phyloP scores from a whole-genome alignment of 2,113 vertebrate genomes.

The Uropsilus gracilis region DNA sequence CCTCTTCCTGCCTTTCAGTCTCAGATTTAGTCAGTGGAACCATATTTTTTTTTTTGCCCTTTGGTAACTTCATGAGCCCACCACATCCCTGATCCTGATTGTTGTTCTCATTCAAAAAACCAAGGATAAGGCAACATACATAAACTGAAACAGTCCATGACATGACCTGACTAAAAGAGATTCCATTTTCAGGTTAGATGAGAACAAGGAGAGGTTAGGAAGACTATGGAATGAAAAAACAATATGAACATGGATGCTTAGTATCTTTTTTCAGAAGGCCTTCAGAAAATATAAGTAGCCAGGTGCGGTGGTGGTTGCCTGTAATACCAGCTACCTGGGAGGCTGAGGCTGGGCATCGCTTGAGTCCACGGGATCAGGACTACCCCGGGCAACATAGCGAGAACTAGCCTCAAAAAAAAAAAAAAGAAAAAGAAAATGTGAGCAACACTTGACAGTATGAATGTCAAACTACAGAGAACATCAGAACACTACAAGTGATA shows the following conservation, averaged over 20 bases:
- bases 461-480: constrained; percentile 32
- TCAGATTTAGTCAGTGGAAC: not conserved
- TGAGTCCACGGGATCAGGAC: no score
- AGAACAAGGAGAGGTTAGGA: not conserved
- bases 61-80: not conserved
- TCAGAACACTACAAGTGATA: constrained; percentile 24
- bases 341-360: no score
- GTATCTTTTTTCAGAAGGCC: not conserved
- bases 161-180: constrained; percentile 26
- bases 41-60: not conserved
- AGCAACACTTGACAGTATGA: not conserved
- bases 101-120: not conserved
- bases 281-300: constrained; percentile 47
- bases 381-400: no score
- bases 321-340: no score
- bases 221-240: constrained; percentile 9
- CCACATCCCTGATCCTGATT: not conserved
- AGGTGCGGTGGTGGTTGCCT: no score
- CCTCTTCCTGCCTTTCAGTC: not conserved
- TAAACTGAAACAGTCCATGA: not conserved
- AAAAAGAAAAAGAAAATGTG: constrained; percentile 30
- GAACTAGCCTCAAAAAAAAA: no score
- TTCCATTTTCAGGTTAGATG: not conserved
- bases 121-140: not conserved
- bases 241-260: not conserved